These are phyloP conservation scores for Ridgeia piscesae DNA, from an alignment of 1,140 invertebrate species.

Conservation along the genomic window DNA sequence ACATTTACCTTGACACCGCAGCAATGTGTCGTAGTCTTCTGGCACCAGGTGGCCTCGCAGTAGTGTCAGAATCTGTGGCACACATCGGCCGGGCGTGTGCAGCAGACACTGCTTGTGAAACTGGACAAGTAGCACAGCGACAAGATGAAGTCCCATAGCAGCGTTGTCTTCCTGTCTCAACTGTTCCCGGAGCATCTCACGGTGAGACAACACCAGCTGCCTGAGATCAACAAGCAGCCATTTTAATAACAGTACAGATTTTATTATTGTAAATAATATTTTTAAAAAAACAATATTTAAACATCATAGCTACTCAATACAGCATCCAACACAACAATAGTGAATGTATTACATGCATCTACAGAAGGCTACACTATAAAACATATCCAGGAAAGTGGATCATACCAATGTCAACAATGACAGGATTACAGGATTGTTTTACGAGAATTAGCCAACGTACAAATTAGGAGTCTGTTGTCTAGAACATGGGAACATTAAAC, in stretches of 20 bases:
- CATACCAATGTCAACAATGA: no score
- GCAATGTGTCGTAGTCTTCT: conserved; percentile 12
- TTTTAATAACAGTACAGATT: neutral
- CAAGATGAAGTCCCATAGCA: conserved; percentile 81
- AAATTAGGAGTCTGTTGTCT: no score
- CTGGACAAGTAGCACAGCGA: conserved; percentile 79
- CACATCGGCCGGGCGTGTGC: conserved; percentile 88
- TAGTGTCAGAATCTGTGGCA: conserved; percentile 75
- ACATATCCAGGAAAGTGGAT: no score
- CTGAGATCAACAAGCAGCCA: conserved; percentile 44
- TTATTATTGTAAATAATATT: no score
- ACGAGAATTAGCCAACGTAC: no score
- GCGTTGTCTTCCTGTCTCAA: conserved; percentile 71
- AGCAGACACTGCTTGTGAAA: conserved; percentile 75
- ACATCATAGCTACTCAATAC: neutral
- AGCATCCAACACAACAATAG: no score
- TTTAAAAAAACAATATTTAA: neutral
- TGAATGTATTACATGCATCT: no score
- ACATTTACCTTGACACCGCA: neutral
- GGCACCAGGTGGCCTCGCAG: conserved; percentile 52
- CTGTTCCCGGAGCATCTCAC: conserved; percentile 78
- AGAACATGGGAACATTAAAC: no score
- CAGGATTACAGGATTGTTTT: no score
- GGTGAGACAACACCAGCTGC: conserved; percentile 73
- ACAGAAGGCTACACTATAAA: no score